These are phyloP conservation scores for Xenus cinereus DNA, from an alignment of 2,113 vertebrate species.

Conservation along the genomic window DNA sequence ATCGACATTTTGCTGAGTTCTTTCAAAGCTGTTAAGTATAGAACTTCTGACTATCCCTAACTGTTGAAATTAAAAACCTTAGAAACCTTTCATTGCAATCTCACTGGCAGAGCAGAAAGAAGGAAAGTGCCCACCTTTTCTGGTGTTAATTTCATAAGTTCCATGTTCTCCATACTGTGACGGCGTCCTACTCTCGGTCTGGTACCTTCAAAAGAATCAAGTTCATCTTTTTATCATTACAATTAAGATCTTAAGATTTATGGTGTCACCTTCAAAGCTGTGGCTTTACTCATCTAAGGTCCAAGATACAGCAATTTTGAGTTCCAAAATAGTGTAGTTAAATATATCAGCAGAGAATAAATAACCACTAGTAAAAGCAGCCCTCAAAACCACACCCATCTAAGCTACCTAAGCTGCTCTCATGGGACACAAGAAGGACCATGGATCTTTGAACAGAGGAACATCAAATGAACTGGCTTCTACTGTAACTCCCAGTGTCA, in stretches of 20 bases:
- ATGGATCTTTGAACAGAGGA: not conserved
- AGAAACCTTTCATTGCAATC: not conserved
- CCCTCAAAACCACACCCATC: not conserved
- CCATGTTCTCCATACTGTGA: constrained; percentile 98
- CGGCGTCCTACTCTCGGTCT: constrained; percentile 83
- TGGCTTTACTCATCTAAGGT: not conserved
- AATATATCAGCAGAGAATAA: not conserved
- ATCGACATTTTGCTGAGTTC: not conserved
- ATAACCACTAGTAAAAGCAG: not conserved
- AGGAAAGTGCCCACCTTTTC: constrained; percentile 83
- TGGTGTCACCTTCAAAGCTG: not conserved
- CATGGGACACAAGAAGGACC: not conserved
- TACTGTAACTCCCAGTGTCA: not conserved
- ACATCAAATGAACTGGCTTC: not conserved
- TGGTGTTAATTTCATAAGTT: constrained; percentile 93
- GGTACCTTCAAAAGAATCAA: constrained; percentile 75
- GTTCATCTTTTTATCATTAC: not conserved
- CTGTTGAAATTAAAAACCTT: not conserved
- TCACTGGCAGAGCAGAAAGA: not conserved
- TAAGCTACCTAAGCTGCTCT: not conserved
- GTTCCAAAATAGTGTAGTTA: not conserved
- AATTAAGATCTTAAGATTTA: no score
- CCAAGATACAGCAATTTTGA: not conserved
- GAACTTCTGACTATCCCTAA: not conserved
- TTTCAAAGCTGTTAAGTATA: not conserved